Conservation (phyloP, 2,888 invertebrate genomes). For the Fragum whitleyi region DNA sequence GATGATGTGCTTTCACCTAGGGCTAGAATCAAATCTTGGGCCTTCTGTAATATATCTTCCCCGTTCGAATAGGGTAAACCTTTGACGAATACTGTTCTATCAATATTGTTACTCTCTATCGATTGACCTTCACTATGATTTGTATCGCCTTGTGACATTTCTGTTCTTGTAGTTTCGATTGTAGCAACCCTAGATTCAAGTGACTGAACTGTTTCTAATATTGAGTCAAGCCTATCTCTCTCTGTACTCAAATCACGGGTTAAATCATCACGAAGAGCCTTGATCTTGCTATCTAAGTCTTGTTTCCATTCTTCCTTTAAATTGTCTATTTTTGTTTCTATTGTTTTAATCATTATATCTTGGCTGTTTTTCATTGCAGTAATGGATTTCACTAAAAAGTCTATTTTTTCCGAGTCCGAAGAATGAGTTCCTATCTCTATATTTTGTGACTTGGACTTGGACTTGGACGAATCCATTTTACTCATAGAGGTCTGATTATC, state of each 20-base stretch:
- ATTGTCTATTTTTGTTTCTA: not conserved
- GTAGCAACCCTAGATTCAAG: not conserved
- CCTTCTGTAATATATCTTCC: not conserved
- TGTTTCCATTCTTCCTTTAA: not conserved
- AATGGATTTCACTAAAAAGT: not conserved
- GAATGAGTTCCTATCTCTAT: too few species aligned
- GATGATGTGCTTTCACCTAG: too few species aligned
- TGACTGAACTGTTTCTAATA: conserved; percentile 31
- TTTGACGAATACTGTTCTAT: not conserved
- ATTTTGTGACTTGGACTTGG: too few species aligned
- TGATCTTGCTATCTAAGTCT: conserved; percentile 10
- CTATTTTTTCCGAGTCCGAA: conserved; percentile 4
- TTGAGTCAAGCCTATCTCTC: not conserved
- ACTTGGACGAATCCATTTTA: too few species aligned
- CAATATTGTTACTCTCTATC: not conserved
- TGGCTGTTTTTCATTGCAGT: not conserved
- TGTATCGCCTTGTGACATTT: too few species aligned
- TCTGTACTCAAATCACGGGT: not conserved
- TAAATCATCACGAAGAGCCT: too few species aligned
- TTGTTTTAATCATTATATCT: not conserved
- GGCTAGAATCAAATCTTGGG: not conserved
- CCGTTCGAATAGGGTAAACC: too few species aligned
- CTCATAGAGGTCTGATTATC: not conserved
- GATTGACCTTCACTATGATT: too few species aligned
- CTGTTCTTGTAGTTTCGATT: too few species aligned